Base-by-base conservation (phyloP, 2,888 invertebrate genomes). In the Agrilus cyanescens region DNA sequence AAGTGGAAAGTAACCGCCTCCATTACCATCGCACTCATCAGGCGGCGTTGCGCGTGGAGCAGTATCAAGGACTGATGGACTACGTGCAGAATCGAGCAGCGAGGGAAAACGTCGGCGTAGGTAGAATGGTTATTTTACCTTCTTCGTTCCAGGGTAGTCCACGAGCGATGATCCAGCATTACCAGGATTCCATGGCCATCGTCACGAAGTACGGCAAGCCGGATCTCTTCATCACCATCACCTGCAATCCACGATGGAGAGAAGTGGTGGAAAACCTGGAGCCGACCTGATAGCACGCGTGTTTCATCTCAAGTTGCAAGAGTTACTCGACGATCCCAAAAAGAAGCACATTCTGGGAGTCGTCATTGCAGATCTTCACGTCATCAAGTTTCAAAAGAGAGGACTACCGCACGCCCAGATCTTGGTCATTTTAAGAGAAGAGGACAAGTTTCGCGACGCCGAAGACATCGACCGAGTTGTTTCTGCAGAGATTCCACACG, bases 401-500 rank as follows among this genome's bases (percentile, higher is more conserved):
- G 43, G 38, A 16, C 14, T 43, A 30, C 43, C 43, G 12, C 43
- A 43, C 32, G 33, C 25, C n/a, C 43, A 42, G 30, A 43, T 43
- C 4, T 15, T 36, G 6, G 6, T 36, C 4, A 5, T 3, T 4
- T 5, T 18, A 18, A 18, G 5, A 5, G 4, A 18, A 5, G 5
- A 18, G 18, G 4, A 4, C 3, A n/a, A n/a, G n/a, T n/a, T 18
- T 18, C 18, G 18, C 3, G 5, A 31, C 12, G 12, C 32, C 15
- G 6, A 2, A 32, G 7, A n/a, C 10, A 25, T 40, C 18, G 37
- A 44, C 14, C 13, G 20, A 12, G 18, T 44, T 2, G 18, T 53
- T 40, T 18, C 18, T 32, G 58, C 61, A 12, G 62, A 64, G 52
- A 51, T 66, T 32, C 61, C 64, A 1, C 51, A 63, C 47, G 47